Conservation (phyloP, 2,797 vertebrate genomes). For the Nyctibius grandis region DNA sequence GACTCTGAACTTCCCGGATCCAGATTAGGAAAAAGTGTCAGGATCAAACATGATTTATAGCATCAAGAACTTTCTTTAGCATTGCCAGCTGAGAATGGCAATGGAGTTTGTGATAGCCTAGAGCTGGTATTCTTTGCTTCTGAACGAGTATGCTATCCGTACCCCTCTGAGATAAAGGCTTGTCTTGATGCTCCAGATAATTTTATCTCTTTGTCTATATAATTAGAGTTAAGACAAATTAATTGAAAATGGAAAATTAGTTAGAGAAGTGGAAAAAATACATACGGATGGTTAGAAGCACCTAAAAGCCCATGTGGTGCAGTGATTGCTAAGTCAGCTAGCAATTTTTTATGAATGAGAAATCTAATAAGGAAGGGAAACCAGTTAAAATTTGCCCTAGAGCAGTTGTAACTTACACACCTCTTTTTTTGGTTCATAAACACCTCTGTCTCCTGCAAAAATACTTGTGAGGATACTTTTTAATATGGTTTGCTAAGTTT, state of each 20-base stretch:
- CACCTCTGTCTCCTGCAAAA: conserved; percentile 48
- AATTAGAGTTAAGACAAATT: conserved; percentile 1
- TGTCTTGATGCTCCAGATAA: not conserved
- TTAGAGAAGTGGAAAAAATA: not conserved
- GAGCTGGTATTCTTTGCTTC: not conserved
- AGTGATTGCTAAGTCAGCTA: conserved; percentile 22
- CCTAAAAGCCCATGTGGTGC: conserved; percentile 22
- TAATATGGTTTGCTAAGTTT: conserved; percentile 29
- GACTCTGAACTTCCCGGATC: not conserved
- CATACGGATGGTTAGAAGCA: not conserved
- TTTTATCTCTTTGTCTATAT: too few species aligned
- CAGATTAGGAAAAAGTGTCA: not conserved
- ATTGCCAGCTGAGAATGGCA: not conserved
- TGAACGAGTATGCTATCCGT: not conserved
- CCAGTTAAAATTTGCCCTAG: conserved; percentile 33
- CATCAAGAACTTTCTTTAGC: not conserved
- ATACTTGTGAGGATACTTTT: conserved; percentile 42
- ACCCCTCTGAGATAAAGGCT: not conserved
- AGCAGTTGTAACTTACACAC: conserved; percentile 22
- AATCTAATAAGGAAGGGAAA: conserved; percentile 33
- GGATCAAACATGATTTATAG: not conserved
- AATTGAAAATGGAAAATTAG: not conserved
- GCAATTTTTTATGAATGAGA: conserved; percentile 49
- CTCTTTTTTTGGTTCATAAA: conserved; percentile 30
- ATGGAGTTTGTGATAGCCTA: not conserved